Conservation (phyloP, 2,888 invertebrate genomes). For the Leucophenga maculata region DNA sequence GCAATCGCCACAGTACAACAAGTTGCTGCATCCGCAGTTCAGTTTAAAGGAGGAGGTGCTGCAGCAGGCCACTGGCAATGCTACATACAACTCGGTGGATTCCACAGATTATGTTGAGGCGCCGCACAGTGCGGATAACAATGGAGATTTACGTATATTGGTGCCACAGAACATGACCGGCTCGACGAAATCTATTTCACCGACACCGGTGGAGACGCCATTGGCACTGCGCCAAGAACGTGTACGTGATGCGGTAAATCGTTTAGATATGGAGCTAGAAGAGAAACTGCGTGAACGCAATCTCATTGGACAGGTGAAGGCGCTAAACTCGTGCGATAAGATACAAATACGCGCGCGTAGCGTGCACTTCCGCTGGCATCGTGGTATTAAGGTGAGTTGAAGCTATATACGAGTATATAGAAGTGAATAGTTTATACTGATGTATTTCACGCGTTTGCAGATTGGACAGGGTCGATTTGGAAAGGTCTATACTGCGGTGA, state of each 20-base stretch:
- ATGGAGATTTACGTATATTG: slow-evolving; percentile 61
- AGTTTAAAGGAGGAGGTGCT: slow-evolving; percentile 70
- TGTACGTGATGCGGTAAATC: slow-evolving; percentile 73
- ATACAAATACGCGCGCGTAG: slow-evolving; percentile 83
- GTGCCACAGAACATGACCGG: slow-evolving; percentile 56
- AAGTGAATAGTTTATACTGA: not conserved
- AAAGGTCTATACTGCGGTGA: slow-evolving; percentile 95
- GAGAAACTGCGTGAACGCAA: slow-evolving; percentile 74
- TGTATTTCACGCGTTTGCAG: slow-evolving; percentile 39
- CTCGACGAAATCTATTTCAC: slow-evolving; percentile 23
- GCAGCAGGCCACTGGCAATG: slow-evolving; percentile 46
- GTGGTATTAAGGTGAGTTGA: slow-evolving; percentile 82
- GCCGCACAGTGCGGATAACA: slow-evolving; percentile 42
- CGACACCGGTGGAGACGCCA: slow-evolving; percentile 48
- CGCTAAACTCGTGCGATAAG: slow-evolving; percentile 75
- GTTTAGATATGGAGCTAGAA: slow-evolving; percentile 79
- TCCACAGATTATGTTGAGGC: slow-evolving; percentile 58
- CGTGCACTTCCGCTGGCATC: slow-evolving; percentile 94
- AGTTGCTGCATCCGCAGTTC: slow-evolving; percentile 70
- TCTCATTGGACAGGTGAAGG: slow-evolving; percentile 79
- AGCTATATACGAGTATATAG: not conserved
- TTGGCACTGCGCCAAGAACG: slow-evolving; percentile 73
- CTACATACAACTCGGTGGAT: slow-evolving; percentile 59
- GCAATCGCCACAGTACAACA: slow-evolving; percentile 66
- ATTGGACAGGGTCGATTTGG: slow-evolving; percentile 93